These are phyloP conservation scores for Saguinus midas DNA, from an alignment of 2,113 vertebrate species.

Conservation along the genomic window DNA sequence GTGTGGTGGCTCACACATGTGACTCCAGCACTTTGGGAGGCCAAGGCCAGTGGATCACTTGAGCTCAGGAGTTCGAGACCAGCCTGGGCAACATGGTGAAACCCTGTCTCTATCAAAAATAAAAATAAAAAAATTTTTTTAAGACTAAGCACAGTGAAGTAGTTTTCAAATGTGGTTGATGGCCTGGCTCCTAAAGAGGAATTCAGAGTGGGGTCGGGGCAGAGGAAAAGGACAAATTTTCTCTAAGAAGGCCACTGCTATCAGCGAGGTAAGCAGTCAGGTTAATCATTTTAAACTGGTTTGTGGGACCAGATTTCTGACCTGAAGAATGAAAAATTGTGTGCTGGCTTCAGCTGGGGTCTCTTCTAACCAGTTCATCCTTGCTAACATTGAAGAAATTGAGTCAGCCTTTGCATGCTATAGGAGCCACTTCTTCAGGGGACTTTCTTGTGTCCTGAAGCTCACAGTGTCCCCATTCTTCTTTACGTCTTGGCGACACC, in stretches of 20 bases:
- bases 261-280: background rate
- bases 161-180: background rate
- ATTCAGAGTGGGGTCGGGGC: rapidly evolving
- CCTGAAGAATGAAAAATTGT: background rate
- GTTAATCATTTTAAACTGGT: background rate
- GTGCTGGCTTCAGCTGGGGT: background rate
- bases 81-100: no score
- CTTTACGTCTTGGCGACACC: background rate
- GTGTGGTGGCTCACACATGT: no score
- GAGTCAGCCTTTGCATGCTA: background rate
- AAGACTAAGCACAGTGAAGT: background rate
- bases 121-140: background rate
- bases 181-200: background rate
- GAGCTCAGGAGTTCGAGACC: no score
- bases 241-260: background rate
- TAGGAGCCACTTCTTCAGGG: background rate
- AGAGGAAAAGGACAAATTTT: background rate
- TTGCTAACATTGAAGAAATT: background rate
- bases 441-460: background rate
- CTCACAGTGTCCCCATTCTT: background rate
- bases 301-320: background rate
- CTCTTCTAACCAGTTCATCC: background rate
- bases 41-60: rapidly evolving
- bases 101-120: no score
- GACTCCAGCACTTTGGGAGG: no score